A percentile compares a stretch with the other conserved stretches of the same genome.
Evolutionary conservation across 2,888 invertebrate genomes (phyloP).

Genomic region (Pyrochroa serraticornis): DNA sequence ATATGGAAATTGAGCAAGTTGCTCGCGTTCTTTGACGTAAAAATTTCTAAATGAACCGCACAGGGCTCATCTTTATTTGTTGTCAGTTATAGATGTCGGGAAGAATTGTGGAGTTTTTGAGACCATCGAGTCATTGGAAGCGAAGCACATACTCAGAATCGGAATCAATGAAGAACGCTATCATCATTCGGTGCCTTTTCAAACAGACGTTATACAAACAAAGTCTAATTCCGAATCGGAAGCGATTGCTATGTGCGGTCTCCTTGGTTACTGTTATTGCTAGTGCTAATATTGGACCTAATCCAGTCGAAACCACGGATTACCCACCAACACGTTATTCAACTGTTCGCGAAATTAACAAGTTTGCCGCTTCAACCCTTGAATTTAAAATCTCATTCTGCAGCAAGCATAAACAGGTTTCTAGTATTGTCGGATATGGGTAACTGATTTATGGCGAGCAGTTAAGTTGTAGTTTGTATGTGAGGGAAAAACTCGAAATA

Average conservation of each 20-base stretch:
- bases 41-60: too few species aligned
- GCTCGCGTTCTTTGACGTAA: too few species aligned
- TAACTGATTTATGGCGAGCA: conserved; percentile 9
- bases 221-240: conserved; percentile 30
- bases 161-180: conserved; percentile 29
- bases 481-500: conserved; percentile 12
- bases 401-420: too few species aligned
- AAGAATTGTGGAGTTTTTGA: too few species aligned
- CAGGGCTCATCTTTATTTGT: too few species aligned
- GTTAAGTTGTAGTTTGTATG: conserved; percentile 11
- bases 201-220: conserved; percentile 32
- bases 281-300: conserved; percentile 34
- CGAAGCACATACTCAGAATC: conserved; percentile 20
- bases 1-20: too few species aligned
- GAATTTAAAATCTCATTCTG: background rate
- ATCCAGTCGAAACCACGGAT: conserved; percentile 33
- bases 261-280: conserved; percentile 35
- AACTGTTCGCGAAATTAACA: conserved; percentile 21
- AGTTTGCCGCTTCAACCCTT: background rate
- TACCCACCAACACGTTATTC: conserved; percentile 31
- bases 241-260: conserved; percentile 33
- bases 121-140: conserved; percentile 14
- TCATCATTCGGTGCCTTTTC: conserved; percentile 31
- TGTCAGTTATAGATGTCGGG: too few species aligned
- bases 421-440: background rate